Base-by-base conservation (phyloP, 2,113 vertebrate genomes). In the Antennarius striatus region DNA sequence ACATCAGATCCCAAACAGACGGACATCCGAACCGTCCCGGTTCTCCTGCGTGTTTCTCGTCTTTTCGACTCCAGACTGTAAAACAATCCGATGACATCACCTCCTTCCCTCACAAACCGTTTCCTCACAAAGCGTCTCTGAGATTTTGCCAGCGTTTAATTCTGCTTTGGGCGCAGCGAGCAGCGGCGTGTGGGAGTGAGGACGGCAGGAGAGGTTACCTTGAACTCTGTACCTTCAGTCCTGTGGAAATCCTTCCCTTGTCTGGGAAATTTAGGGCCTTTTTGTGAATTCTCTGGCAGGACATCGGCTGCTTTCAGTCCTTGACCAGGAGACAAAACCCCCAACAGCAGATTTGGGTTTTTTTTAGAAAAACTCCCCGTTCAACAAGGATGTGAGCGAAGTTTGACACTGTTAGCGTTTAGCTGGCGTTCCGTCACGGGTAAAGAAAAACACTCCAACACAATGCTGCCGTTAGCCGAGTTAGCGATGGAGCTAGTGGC, bases 201-300 rank as follows among this genome's bases (percentile, higher is more conserved):
- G 81, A 80, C 69, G 71, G 70, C 51, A 71, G 71, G 42, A 74
- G 54, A 83, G 76, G 79, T 83, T 83, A 80, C 78, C 85, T 83
- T 82, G 83, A 87, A 84, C 81, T 82, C 70, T 45, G 56, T 70
- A 65, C 75, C 77, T 75, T 48, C 79, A 57, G 51, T 55, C 78
- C 10, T 9, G 14, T 72, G 63, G 59, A 80, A 75, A 66, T 73
- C 53, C 73, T 79, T 79, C 58, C 49, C 68, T 43, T 56, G 67
- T 83, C 84, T 56, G 75, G 56, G 54, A 80, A 83, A 87, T 81
- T 72, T 73, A 75, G 50, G 32, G 54, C 55, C 69, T 73, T 68
- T 59, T 56, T 43, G 7, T 48, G 36, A 81, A 86, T 79, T 79
- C 78, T 51, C 81, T 85, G 84, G 84, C 84, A 85, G 82, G 66